phyloP scores from a whole-genome alignment of 2,888 invertebrate species.

The Latrodectus elegans region DNA sequence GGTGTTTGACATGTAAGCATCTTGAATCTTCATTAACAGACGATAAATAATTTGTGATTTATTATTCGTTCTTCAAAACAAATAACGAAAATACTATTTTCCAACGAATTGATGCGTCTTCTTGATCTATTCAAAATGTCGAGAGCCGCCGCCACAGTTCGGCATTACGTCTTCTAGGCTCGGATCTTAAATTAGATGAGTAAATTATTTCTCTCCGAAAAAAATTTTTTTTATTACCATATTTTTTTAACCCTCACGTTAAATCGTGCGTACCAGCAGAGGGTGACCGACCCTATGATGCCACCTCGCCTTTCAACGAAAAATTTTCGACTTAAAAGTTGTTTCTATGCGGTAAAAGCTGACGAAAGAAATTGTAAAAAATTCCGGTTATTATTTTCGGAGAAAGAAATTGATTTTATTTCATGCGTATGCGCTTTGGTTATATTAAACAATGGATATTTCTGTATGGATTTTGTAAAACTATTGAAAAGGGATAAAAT shows the following conservation, averaged over 20 bases:
- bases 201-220: conserved; percentile 30
- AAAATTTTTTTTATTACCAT: conserved; percentile 2
- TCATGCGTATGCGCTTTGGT: no score
- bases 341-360: no score
- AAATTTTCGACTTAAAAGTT: no score
- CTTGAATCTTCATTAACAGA: conserved; percentile 40
- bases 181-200: conserved; percentile 19
- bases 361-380: no score
- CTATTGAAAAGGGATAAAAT: no score
- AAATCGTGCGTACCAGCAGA: conserved; percentile 13
- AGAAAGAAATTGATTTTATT: no score
- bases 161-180: conserved; percentile 19
- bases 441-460: no score
- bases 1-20: background rate
- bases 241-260: conserved; percentile 2
- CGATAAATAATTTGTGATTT: conserved; percentile 27
- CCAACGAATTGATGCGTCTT: background rate
- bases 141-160: background rate
- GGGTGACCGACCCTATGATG: background rate
- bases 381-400: no score
- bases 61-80: conserved; percentile 10
- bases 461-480: no score
- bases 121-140: conserved; percentile 1
- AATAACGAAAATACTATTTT: conserved; percentile 4
- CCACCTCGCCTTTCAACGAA: no score